Evolutionary conservation across 2,113 vertebrate species (phyloP).

Genomic region (Nycticryphes semicollaris): DNA sequence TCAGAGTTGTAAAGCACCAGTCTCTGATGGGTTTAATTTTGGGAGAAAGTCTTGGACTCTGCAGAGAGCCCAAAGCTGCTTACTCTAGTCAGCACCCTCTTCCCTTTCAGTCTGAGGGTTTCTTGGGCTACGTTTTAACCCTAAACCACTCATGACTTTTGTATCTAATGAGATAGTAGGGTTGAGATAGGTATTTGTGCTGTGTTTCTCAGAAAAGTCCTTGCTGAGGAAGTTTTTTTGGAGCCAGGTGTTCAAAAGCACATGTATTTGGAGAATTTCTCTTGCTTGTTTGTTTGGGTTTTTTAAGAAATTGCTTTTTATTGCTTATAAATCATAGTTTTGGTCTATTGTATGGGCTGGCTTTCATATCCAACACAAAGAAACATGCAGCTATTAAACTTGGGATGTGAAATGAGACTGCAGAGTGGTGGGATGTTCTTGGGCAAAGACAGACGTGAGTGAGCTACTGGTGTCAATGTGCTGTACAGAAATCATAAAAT

Average conservation of each 20-base stretch:
- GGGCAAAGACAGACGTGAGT: not conserved
- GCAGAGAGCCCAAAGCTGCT: not conserved
- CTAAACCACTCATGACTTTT: accelerated
- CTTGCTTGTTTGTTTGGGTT: not conserved
- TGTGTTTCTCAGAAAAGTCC: not conserved
- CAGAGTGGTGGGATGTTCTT: not conserved
- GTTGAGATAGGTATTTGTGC: not conserved
- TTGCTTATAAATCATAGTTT: not conserved
- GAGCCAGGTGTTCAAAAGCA: accelerated
- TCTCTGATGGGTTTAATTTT: not conserved
- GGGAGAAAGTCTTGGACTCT: not conserved
- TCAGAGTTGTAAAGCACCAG: not conserved
- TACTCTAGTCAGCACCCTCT: no score
- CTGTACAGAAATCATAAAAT: not conserved
- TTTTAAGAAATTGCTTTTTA: accelerated
- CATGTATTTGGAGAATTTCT: not conserved
- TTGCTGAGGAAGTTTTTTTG: not conserved
- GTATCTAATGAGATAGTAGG: not conserved
- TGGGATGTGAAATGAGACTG: not conserved
- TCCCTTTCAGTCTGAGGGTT: not conserved
- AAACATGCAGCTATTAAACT: no score
- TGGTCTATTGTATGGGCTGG: not conserved
- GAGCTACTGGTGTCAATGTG: not conserved
- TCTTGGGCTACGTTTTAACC: not conserved
- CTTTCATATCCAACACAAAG: no score